Evolutionary conservation across 2,113 vertebrate genomes (phyloP).

Genomic region (Muscicapa adusta): DNA sequence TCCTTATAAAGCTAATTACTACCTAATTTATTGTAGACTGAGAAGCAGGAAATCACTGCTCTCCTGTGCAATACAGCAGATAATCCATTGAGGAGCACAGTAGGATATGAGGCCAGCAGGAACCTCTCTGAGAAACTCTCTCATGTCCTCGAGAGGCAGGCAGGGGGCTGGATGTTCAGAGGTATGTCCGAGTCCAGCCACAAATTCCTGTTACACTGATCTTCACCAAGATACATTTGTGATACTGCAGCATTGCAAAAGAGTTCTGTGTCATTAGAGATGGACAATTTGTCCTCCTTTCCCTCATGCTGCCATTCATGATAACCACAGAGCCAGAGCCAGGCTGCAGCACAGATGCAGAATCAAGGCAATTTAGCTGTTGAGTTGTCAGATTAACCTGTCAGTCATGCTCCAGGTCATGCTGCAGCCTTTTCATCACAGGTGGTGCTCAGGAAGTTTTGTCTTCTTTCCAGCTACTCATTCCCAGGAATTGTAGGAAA

Average conservation of each 20-base stretch:
- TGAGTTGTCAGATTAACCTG: not conserved
- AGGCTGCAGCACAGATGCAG: not conserved
- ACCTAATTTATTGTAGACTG: not conserved
- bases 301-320: not conserved
- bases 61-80: not conserved
- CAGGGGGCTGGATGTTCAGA: not conserved
- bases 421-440: not conserved
- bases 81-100: constrained; percentile 1
- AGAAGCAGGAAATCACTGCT: not conserved
- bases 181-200: not conserved
- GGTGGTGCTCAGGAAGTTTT: not conserved
- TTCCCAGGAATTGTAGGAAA: not conserved
- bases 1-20: not conserved
- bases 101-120: not conserved
- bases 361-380: not conserved
- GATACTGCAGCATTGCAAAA: not conserved
- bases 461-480: not conserved
- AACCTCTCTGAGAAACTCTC: not conserved
- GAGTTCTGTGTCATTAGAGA: not conserved
- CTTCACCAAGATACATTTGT: not conserved
- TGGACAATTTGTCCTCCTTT: not conserved
- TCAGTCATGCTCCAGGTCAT: not conserved
- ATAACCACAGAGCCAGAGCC: not conserved
- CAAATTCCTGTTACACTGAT: not conserved
- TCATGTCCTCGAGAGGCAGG: not conserved